Evolutionary conservation across 2,113 vertebrate species (phyloP), one percentile per base, ranked within the genome.

Genomic region (Hyperopisus bebe): DNA sequence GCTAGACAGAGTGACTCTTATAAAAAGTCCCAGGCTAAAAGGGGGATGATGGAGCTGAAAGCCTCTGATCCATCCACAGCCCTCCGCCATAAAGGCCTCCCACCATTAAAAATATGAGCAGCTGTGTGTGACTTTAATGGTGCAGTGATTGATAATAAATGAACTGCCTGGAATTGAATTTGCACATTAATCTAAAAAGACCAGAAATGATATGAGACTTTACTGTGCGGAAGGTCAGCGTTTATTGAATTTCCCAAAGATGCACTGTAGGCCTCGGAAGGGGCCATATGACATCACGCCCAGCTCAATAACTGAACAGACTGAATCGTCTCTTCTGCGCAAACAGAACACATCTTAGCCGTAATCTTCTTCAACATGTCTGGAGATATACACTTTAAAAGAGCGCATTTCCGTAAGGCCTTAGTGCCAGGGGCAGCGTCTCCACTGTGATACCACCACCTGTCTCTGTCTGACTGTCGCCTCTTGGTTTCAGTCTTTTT

Each of bases 11-110:
- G 53, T 90, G 66, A 53, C 55, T 91, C 47, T 86, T 88, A 53
- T 85, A 47, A 74, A 58, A 55, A 90, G 87, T 89, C 89, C 88
- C 89, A 91, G 89, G 90, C 92, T 91, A n/a, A 84, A 84, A 44
- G 24, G n/a, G 1, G 5, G 15, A 42, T 3, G 27, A 82, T 35
- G 62, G 66, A 82, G 8, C 27, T 35, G 24, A 55, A 88, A 42
- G 39, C 19, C 35, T 47, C 10, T 66, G 31, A 88, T 46, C n/a
- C 9, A 58, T 10, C 88, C 17, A 8, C 31, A 19, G 42, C n/a
- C 17, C 21, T 2, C 17, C 47, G 0, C 17, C 66, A 46, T 19
- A 44, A 47, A 47, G 24, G 17, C 42, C 39, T 1, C 44, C 39
- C 82, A n/a, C 42, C 44, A 24, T 46, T 84, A 11, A 44, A 83